Evolutionary conservation across 2,888 invertebrate genomes (phyloP).

Genomic region (Anorthoa munda): DNA sequence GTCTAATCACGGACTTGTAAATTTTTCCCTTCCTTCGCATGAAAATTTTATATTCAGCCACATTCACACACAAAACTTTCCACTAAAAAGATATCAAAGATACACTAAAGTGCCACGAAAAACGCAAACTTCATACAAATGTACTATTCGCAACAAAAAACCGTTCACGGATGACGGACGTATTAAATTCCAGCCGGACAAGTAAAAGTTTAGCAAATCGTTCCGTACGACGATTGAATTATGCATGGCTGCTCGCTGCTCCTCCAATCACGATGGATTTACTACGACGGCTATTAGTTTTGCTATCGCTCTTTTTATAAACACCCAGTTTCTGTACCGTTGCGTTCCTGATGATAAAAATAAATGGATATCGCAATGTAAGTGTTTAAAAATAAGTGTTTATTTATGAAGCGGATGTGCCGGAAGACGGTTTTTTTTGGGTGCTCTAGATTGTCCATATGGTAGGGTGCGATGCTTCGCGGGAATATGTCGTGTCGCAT

Average conservation of each 20-base stretch:
- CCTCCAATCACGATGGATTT: constrained; percentile 79
- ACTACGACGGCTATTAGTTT: constrained; percentile 64
- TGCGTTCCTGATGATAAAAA: constrained; percentile 68
- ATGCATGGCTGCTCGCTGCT: constrained; percentile 79
- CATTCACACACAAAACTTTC: background rate
- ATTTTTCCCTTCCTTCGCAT: too few species aligned
- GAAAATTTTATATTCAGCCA: too few species aligned
- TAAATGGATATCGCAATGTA: constrained; percentile 64
- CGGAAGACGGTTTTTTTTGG: constrained; percentile 42
- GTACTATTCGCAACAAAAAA: constrained; percentile 46
- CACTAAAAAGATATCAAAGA: constrained; percentile 14
- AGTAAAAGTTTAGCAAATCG: constrained; percentile 81
- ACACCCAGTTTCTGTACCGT: constrained; percentile 61
- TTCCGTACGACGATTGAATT: constrained; percentile 80
- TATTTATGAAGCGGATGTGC: constrained; percentile 48
- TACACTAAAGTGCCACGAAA: constrained; percentile 37
- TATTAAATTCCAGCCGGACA: constrained; percentile 70
- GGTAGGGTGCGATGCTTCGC: constrained; percentile 5
- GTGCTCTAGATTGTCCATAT: constrained; percentile 44
- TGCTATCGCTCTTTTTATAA: constrained; percentile 62
- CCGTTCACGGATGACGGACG: constrained; percentile 63
- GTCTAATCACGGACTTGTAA: too few species aligned
- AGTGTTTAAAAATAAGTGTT: constrained; percentile 65
- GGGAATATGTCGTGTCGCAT: background rate
- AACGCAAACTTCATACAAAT: constrained; percentile 22